phyloP scores from a whole-genome alignment of 2,797 vertebrate species.

The Brachyrhaphis roseni region DNA sequence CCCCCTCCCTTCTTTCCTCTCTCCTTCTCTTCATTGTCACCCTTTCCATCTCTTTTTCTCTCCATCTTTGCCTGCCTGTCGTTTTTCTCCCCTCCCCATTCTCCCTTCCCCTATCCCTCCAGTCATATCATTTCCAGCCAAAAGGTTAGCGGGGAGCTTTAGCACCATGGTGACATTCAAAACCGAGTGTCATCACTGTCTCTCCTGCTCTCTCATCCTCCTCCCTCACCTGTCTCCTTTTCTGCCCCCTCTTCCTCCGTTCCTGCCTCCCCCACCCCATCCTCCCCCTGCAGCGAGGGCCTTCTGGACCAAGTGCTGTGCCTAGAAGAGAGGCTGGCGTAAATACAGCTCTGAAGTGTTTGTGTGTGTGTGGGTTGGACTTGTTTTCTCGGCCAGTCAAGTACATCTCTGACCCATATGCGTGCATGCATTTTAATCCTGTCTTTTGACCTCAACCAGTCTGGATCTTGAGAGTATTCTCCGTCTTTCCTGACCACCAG shows the following conservation, averaged over 20 bases:
- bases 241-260: constrained; percentile 30
- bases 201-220: constrained; percentile 51
- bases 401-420: constrained; percentile 61
- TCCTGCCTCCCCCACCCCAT: constrained; percentile 55
- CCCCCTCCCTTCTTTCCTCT: constrained; percentile 41
- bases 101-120: constrained; percentile 21
- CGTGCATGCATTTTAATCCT: constrained; percentile 53
- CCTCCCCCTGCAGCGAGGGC: constrained; percentile 70
- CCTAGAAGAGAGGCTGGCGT: constrained; percentile 68
- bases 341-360: constrained; percentile 65
- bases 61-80: constrained; percentile 56
- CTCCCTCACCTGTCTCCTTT: constrained; percentile 62
- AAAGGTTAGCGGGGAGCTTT: constrained; percentile 82
- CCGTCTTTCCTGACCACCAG: constrained; percentile 15
- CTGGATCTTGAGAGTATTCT: constrained; percentile 33
- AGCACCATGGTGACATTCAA: constrained; percentile 81
- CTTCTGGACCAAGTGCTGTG: constrained; percentile 76
- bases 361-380: constrained; percentile 60
- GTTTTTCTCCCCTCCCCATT: constrained; percentile 17
- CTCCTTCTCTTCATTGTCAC: constrained; percentile 53
- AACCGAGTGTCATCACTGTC: constrained; percentile 76
- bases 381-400: constrained; percentile 58
- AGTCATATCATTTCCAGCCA: constrained; percentile 68
- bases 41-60: constrained; percentile 52
- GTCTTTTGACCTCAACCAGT: constrained; percentile 55